phyloP scores from a whole-genome alignment of 2,113 vertebrate species.

The Hippocampus guttulatus region DNA sequence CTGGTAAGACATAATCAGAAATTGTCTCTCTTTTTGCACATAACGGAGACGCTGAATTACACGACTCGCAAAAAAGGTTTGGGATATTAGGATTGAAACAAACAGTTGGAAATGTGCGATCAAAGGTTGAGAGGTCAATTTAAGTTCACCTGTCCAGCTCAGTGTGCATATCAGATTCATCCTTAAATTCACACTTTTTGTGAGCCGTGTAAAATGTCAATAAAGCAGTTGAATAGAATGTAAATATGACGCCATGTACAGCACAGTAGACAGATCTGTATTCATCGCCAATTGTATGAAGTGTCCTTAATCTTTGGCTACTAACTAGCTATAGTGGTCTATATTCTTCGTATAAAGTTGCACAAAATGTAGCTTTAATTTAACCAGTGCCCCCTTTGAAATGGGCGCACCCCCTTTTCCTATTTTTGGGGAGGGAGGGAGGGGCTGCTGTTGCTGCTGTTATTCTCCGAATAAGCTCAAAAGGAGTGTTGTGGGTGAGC shows the following conservation, averaged over 20 bases:
- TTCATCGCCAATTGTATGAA: constrained; percentile 42
- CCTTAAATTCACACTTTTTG: background rate
- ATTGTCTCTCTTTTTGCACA: constrained; percentile 51
- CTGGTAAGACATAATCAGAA: background rate
- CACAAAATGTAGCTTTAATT: constrained; percentile 51
- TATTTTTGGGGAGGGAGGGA: background rate
- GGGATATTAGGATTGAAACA: background rate
- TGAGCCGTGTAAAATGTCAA: background rate
- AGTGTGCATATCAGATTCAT: background rate
- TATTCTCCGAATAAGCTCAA: background rate
- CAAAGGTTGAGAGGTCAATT: background rate
- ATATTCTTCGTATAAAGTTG: constrained; percentile 27
- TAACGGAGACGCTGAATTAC: constrained; percentile 31
- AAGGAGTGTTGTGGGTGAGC: background rate
- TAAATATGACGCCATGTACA: constrained; percentile 24
- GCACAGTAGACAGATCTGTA: constrained; percentile 3
- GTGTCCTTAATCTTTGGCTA: constrained; percentile 68
- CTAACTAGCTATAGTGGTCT: constrained; percentile 17
- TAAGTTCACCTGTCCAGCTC: background rate
- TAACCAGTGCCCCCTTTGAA: constrained; percentile 9
- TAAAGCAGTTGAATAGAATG: constrained; percentile 27
- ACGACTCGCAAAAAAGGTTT: background rate
- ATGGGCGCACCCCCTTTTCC: background rate
- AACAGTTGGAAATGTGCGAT: background rate
- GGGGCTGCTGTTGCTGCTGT: background rate